These are phyloP conservation scores for Platichthys flesus DNA, from an alignment of 2,113 vertebrate species.

Conservation along the genomic window DNA sequence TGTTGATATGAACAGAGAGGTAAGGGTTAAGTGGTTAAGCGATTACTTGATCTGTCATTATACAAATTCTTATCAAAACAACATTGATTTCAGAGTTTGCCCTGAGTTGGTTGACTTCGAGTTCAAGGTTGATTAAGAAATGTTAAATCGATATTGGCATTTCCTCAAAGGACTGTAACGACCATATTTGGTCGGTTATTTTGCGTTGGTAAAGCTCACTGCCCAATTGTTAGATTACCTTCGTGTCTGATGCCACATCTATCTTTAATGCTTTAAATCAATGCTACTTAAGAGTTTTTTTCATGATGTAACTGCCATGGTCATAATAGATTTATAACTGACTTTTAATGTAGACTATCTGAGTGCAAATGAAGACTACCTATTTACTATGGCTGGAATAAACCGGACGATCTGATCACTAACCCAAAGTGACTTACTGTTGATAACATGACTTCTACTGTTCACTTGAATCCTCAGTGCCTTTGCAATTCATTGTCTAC, in stretches of 20 bases:
- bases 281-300: conserved; percentile 13
- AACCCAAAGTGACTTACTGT: conserved; percentile 40
- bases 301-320: not conserved
- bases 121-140: not conserved
- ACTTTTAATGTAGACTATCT: not conserved
- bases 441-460: not conserved
- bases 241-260: too few species aligned
- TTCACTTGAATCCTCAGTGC: conserved; percentile 28
- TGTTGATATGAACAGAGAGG: not conserved
- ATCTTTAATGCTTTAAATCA: too few species aligned
- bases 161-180: too few species aligned
- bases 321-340: not conserved
- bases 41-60: not conserved
- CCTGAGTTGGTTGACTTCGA: not conserved
- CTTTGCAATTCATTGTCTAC: conserved; percentile 17
- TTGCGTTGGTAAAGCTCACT: not conserved
- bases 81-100: not conserved
- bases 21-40: not conserved
- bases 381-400: conserved; percentile 51
- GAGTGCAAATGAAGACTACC: conserved; percentile 45
- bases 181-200: not conserved
- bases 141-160: not conserved
- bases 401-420: conserved; percentile 35
- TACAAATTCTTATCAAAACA: not conserved
- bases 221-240: not conserved